phyloP scores from a whole-genome alignment of 2,113 vertebrate species.

The Mobula birostris region DNA sequence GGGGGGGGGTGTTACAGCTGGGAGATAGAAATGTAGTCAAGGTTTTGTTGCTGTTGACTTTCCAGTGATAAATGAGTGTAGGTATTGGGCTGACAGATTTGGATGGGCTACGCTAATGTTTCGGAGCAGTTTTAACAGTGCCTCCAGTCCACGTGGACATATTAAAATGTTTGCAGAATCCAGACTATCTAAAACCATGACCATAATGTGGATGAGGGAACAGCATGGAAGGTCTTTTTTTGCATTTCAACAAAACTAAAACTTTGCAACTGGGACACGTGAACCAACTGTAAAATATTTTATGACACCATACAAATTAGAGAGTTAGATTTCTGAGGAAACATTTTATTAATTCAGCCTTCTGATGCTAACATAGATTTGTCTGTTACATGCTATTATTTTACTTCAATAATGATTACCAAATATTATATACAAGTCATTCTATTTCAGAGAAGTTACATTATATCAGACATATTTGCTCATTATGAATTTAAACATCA shows the following conservation, averaged over 20 bases:
- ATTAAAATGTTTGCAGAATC: not conserved
- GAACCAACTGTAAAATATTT: not conserved
- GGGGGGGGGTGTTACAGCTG: too few species aligned
- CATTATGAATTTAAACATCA: not conserved
- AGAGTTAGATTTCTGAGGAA: not conserved
- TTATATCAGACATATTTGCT: not conserved
- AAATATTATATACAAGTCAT: slow-evolving; percentile 8
- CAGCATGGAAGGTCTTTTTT: not conserved
- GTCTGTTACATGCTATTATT: not conserved
- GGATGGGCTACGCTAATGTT: not conserved
- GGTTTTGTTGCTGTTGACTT: not conserved
- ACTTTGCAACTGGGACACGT: not conserved
- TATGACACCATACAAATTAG: not conserved
- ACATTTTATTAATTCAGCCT: not conserved
- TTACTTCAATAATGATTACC: not conserved
- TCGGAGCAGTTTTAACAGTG: not conserved
- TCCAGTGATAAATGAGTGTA: not conserved
- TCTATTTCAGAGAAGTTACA: not conserved
- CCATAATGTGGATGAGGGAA: not conserved
- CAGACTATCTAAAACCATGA: not conserved
- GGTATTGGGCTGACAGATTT: not conserved
- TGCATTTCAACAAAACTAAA: not conserved
- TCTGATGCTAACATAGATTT: not conserved
- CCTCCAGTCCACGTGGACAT: not conserved
- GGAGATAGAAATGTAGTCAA: not conserved